Conservation (phyloP, 1,140 invertebrate species). For the Adelges cooleyi region DNA sequence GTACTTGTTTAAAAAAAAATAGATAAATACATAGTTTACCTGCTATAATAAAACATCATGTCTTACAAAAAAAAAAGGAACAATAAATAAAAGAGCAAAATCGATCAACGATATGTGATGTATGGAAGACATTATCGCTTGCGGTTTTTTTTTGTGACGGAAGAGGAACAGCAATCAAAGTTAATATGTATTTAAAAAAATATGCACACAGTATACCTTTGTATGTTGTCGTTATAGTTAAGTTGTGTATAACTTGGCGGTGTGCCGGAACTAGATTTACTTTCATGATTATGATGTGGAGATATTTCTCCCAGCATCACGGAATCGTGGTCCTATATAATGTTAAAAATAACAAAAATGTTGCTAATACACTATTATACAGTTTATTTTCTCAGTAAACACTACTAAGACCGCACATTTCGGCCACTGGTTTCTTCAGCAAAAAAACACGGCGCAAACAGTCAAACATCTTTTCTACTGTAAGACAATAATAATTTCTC, state of each 20-base stretch:
- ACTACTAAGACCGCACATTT: neutral
- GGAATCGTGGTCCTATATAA: slow-evolving; percentile 60
- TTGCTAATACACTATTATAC: neutral
- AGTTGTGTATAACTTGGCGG: slow-evolving; percentile 73
- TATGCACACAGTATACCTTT: slow-evolving; percentile 39
- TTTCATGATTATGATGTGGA: slow-evolving; percentile 70
- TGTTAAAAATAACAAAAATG: neutral
- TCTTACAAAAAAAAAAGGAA: too few relatives aligned
- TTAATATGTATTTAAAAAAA: neutral
- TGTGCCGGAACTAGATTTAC: slow-evolving; percentile 68
- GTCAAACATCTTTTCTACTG: too few relatives aligned
- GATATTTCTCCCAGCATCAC: slow-evolving; percentile 76
- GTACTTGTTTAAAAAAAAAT: too few relatives aligned
- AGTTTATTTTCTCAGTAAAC: neutral
- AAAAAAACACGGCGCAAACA: too few relatives aligned
- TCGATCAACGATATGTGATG: too few relatives aligned
- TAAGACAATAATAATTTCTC: too few relatives aligned
- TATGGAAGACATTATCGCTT: too few relatives aligned
- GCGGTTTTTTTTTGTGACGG: neutral
- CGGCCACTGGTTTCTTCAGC: too few relatives aligned
- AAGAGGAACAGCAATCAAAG: slow-evolving; percentile 9
- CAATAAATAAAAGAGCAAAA: too few relatives aligned
- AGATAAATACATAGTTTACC: too few relatives aligned
- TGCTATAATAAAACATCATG: too few relatives aligned
- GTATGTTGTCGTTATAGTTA: slow-evolving; percentile 76